Evolutionary conservation across 2,113 vertebrate genomes (phyloP).

Genomic region (Opisthocomus hoazin): DNA sequence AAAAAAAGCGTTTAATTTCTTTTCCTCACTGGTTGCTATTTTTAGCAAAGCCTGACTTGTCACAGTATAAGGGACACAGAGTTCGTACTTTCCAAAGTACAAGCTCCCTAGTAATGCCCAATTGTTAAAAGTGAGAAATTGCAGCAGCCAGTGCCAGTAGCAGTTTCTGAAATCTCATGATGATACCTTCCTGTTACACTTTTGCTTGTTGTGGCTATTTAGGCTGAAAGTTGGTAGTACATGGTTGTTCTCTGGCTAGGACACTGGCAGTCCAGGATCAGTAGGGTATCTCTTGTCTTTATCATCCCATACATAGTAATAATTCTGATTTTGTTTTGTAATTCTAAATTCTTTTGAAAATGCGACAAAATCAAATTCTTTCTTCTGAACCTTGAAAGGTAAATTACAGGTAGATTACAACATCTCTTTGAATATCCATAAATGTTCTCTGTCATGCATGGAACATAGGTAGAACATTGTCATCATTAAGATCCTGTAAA

Average conservation of each 20-base stretch:
- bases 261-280: neutral
- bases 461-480: neutral
- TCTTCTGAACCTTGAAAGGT: neutral
- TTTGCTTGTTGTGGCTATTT: neutral
- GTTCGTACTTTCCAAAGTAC: neutral
- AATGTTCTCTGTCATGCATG: too few species aligned
- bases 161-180: neutral
- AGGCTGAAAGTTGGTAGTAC: neutral
- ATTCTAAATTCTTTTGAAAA: neutral
- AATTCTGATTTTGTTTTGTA: neutral
- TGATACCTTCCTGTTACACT: neutral
- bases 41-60: neutral
- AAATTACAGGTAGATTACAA: too few species aligned
- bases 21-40: neutral
- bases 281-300: neutral
- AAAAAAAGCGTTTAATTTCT: neutral
- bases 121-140: neutral
- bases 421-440: too few species aligned
- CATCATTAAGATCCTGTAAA: constrained; percentile 54
- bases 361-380: neutral
- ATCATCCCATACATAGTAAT: neutral
- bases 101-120: neutral
- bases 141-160: neutral
- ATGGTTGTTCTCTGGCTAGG: neutral
- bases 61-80: neutral